These are phyloP conservation scores for Agrochola circellaris DNA, from an alignment of 2,888 invertebrate genomes.

Conservation along the genomic window DNA sequence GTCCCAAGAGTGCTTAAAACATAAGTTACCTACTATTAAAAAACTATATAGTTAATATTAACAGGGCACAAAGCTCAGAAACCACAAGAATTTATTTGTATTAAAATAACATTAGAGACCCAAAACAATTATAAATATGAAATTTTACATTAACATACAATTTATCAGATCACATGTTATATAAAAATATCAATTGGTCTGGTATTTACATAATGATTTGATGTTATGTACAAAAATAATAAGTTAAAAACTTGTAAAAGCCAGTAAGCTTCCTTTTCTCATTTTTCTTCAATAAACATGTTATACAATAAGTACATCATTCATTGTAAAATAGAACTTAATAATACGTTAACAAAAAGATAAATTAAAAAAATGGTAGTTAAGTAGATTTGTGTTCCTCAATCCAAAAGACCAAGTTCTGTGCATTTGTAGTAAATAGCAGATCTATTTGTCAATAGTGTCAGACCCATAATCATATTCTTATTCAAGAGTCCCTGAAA, in stretches of 20 bases:
- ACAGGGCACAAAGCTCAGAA: constrained; percentile 19
- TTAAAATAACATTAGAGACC: constrained; percentile 27
- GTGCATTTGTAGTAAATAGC: not conserved
- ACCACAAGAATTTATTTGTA: constrained; percentile 27
- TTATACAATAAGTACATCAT: constrained; percentile 16
- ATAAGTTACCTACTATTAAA: constrained; percentile 9
- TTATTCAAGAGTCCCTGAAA: not conserved
- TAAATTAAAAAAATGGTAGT: not conserved
- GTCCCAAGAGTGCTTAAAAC: not conserved
- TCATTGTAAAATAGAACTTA: constrained; percentile 10
- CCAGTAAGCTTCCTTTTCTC: not conserved
- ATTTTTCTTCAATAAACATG: not conserved
- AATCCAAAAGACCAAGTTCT: constrained; percentile 8
- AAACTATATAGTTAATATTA: not conserved
- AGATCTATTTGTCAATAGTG: not conserved
- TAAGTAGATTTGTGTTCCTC: not conserved
- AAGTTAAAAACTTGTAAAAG: constrained; percentile 20
- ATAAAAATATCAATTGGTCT: constrained; percentile 47
- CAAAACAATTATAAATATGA: constrained; percentile 32
- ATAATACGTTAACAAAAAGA: constrained; percentile 10
- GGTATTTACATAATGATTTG: constrained; percentile 32
- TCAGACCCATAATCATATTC: not conserved
- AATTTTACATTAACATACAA: constrained; percentile 31
- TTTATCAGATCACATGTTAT: constrained; percentile 43
- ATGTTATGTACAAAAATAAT: constrained; percentile 46